Conservation (phyloP, 2,113 vertebrate genomes). For the Cynocephalus volans region DNA sequence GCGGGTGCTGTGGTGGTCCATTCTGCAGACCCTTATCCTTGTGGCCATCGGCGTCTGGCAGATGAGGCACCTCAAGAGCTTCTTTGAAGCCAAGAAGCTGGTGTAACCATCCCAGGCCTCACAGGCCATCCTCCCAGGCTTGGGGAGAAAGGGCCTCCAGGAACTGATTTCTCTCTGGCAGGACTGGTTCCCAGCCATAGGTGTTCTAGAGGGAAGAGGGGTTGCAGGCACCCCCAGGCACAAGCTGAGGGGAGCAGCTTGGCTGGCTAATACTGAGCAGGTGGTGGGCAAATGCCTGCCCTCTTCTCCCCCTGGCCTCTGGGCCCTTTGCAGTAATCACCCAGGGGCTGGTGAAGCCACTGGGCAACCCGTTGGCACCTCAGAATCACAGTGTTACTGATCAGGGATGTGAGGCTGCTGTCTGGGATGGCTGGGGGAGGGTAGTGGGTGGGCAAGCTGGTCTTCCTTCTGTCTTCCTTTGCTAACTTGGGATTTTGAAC, state of each 20-base stretch:
- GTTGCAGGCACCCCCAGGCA: neutral
- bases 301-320: neutral
- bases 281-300: neutral
- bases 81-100: slow-evolving; percentile 97
- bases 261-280: slow-evolving; percentile 51
- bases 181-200: slow-evolving; percentile 57
- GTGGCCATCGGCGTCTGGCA: slow-evolving; percentile 96
- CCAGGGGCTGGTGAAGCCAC: slow-evolving; percentile 23
- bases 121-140: slow-evolving; percentile 48
- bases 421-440: slow-evolving; percentile 1
- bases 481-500: slow-evolving; percentile 59
- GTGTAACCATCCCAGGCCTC: slow-evolving; percentile 88
- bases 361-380: slow-evolving; percentile 44
- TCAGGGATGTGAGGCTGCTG: slow-evolving; percentile 71
- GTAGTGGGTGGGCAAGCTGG: slow-evolving; percentile 38
- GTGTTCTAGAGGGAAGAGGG: slow-evolving; percentile 63
- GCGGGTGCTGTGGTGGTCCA: slow-evolving; percentile 97
- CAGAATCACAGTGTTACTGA: slow-evolving; percentile 80
- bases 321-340: slow-evolving; percentile 73
- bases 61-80: slow-evolving; percentile 97
- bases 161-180: slow-evolving; percentile 65
- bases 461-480: slow-evolving; percentile 77
- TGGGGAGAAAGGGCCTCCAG: slow-evolving; percentile 62
- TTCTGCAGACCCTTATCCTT: slow-evolving; percentile 95
- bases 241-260: slow-evolving; percentile 42